Percentiles rank a stretch among this genome's conserved stretches.
Conservation (phyloP, 2,113 vertebrate genomes). For the Candoia aspera region DNA sequence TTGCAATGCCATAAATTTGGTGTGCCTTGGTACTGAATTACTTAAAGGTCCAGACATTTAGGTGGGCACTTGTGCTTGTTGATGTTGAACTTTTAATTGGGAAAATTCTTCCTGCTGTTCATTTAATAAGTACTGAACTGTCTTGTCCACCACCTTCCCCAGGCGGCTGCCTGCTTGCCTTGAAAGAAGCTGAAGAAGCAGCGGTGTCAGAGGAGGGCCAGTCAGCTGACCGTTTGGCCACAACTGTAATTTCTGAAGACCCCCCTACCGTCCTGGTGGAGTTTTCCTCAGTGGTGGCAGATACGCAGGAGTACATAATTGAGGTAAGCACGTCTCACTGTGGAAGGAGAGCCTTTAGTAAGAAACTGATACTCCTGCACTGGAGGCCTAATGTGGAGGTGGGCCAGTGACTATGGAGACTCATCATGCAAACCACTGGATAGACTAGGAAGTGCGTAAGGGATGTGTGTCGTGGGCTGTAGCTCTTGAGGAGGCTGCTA, state of each 20-base stretch:
- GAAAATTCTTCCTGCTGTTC: neutral
- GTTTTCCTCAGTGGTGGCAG: constrained; percentile 95
- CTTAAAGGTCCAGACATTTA: neutral
- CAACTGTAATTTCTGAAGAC: constrained; percentile 84
- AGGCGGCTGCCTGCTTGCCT: constrained; percentile 86
- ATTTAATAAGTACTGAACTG: neutral
- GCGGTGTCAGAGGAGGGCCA: constrained; percentile 74
- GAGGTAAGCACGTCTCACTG: constrained; percentile 74
- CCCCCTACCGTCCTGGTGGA: constrained; percentile 93
- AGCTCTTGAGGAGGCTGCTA: no score
- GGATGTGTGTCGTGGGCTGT: neutral
- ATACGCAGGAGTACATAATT: constrained; percentile 98
- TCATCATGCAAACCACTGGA: no score
- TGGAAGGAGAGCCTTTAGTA: rapidly evolving
- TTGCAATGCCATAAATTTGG: neutral
- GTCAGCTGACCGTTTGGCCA: constrained; percentile 72
- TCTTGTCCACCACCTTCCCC: neutral
- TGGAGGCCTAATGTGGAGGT: no score
- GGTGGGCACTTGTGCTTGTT: neutral
- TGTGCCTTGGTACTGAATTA: neutral
- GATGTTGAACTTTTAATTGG: neutral
- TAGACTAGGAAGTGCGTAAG: neutral
- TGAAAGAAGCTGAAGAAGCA: constrained; percentile 78
- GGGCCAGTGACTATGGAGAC: neutral
- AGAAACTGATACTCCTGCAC: no score